A percentile compares a stretch with the other conserved stretches of the same genome.
Conservation (phyloP, 2,113 vertebrate genomes). For the Machaerirhynchus nigripectus region DNA sequence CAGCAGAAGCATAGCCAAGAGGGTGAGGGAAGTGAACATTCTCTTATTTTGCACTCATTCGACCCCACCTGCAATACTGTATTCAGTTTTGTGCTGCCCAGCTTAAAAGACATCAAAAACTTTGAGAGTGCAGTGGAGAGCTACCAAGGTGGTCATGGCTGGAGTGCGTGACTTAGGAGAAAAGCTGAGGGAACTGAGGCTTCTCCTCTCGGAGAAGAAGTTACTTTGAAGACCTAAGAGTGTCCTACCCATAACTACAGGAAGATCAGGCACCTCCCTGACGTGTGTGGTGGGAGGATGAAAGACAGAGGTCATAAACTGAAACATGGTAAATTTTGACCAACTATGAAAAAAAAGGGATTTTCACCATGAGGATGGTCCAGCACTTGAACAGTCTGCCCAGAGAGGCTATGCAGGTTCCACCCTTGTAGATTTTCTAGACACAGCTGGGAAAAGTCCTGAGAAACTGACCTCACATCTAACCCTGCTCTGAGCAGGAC, state of each 20-base stretch:
- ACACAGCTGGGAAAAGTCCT: not conserved
- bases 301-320: not conserved
- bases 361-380: not conserved
- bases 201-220: not conserved
- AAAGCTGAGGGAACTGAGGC: not conserved
- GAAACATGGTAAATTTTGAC: not conserved
- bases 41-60: not conserved
- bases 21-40: not conserved
- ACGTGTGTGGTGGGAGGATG: not conserved
- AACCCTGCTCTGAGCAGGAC: not conserved
- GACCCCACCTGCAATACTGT: not conserved
- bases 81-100: not conserved
- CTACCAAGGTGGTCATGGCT: not conserved
- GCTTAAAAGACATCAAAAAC: not conserved
- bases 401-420: not conserved
- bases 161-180: not conserved
- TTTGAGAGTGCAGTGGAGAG: not conserved
- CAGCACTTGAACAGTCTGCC: not conserved
- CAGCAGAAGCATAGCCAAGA: not conserved
- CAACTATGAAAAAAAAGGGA: fast-evolving
- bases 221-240: not conserved
- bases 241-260: not conserved
- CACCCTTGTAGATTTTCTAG: not conserved
- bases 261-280: not conserved
- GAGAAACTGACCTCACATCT: not conserved